phyloP scores from a whole-genome alignment of 1,140 invertebrate genomes.

The Sarcophaga bullata region DNA sequence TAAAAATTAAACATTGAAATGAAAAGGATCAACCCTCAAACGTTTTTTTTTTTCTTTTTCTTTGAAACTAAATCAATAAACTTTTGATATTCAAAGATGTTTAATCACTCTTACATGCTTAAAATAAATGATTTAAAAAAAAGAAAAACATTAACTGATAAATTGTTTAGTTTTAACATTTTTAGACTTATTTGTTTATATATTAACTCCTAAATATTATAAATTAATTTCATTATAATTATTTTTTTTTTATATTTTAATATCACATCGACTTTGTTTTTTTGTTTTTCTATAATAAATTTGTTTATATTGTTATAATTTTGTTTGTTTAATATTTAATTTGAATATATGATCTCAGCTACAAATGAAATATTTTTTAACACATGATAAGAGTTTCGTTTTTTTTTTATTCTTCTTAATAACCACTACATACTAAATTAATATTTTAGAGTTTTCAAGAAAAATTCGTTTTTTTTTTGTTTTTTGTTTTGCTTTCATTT shows the following conservation, averaged over 20 bases:
- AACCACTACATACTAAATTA: background rate
- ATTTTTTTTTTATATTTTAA: constrained; percentile 52
- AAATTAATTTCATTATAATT: constrained; percentile 20
- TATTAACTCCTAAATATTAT: constrained; percentile 38
- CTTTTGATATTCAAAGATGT: background rate
- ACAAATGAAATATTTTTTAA: background rate
- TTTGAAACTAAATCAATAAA: too few species aligned
- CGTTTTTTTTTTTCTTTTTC: too few species aligned
- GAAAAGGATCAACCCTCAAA: too few species aligned
- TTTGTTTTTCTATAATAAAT: constrained; percentile 47
- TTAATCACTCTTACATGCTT: too few species aligned
- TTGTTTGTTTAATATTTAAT: constrained; percentile 6
- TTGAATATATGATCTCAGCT: background rate
- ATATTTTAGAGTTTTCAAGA: background rate
- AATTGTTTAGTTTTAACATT: constrained; percentile 31
- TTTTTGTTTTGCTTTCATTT: too few species aligned
- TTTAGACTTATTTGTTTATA: constrained; percentile 26
- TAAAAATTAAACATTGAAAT: too few species aligned
- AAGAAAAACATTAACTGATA: background rate
- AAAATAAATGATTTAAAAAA: background rate
- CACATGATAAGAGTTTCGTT: constrained; percentile 11
- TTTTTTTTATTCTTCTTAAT: constrained; percentile 1
- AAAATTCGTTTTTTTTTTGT: background rate
- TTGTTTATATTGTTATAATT: constrained; percentile 32
- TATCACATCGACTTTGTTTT: constrained; percentile 66